Evolutionary conservation across 53 echinoderm and acorn worm species (phyloP), one percentile per base, ranked within the genome.

Genomic region (Pentamera pediparva): DNA sequence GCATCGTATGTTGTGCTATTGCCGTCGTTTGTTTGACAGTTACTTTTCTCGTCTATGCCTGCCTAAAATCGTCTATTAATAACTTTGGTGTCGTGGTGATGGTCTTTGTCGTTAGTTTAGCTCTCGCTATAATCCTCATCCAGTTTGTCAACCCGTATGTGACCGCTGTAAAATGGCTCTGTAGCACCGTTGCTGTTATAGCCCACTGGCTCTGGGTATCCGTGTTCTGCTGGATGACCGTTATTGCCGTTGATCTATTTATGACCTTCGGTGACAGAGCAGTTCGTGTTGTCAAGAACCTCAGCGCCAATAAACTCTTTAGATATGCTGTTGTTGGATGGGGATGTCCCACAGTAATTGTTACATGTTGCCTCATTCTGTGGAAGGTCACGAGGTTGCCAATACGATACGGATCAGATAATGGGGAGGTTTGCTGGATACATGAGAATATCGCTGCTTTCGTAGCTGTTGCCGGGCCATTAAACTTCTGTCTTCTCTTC

Each of bases 151-250:
- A 17, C 37, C 62, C 62, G 5, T 35, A 62, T 22, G 6, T 62
- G 9, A 8, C 34, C 2, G 13, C 17, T n/a, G 37, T 62, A 9
- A 7, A 0, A n/a, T 35, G 35, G 35, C 18, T 62, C 0, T 62
- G 62, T 35, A 21, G 4, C 6, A 10, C 62, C 4, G 5, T 62
- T 4, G 62, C 62, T 20, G 36, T 62, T 11, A 4, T 35, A 15
- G 17, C 35, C 33, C 62, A 62, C 37, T 62, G 62, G 62, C 11
- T 35, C 15, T 62, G 62, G 62, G 36, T 62, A n/a, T 62, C 62
- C 37, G 62, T 37, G 18, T 62, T 62, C 35, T 6, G 9, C 21
- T 62, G 62, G 62, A 62, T 62, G 62, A 34, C 35, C 5, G 36
- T 35, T 15, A 4, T 62, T 9, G 62, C 62, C 19, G 35, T 7